These are phyloP conservation scores for Cataglyphis cursor DNA, from an alignment of 2,888 invertebrate species.

Conservation along the genomic window DNA sequence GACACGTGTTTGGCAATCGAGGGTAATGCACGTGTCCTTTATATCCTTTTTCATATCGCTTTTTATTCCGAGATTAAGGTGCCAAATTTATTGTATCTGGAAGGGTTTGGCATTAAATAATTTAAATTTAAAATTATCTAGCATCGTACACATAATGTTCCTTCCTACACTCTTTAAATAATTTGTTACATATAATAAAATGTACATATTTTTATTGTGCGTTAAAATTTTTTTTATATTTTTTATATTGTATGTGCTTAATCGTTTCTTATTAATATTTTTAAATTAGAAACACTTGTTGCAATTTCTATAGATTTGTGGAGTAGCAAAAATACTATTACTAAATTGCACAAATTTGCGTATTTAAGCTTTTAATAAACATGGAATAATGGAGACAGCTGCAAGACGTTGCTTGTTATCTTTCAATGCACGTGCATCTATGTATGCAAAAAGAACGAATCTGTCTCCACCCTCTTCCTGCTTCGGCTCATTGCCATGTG, in stretches of 20 bases:
- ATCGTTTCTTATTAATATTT: not conserved
- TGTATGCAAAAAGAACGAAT: slow-evolving; percentile 42
- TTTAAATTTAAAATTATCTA: slow-evolving; percentile 11
- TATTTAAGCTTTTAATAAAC: not conserved
- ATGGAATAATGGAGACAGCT: not conserved
- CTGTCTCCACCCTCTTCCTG: slow-evolving; percentile 70
- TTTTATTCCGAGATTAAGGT: slow-evolving; percentile 70
- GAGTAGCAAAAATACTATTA: not conserved
- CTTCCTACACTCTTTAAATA: not conserved
- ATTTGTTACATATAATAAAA: not conserved
- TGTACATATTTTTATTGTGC: not conserved
- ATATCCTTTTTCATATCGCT: slow-evolving; percentile 66
- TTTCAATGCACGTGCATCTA: not conserved
- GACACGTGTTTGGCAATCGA: slow-evolving; percentile 70
- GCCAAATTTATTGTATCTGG: slow-evolving; percentile 58
- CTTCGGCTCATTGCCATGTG: slow-evolving; percentile 64
- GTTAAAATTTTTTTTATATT: not conserved
- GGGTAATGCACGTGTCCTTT: slow-evolving; percentile 68
- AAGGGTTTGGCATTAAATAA: slow-evolving; percentile 61
- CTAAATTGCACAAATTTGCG: not conserved
- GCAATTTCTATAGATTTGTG: not conserved
- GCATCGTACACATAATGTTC: not conserved
- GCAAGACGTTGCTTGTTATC: slow-evolving; percentile 1
- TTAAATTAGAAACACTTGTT: not conserved
- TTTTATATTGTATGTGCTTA: not conserved